Evolutionary conservation across 1,140 invertebrate species (phyloP), one percentile per base, ranked within the genome.

Genomic region (Whitmania pigra): DNA sequence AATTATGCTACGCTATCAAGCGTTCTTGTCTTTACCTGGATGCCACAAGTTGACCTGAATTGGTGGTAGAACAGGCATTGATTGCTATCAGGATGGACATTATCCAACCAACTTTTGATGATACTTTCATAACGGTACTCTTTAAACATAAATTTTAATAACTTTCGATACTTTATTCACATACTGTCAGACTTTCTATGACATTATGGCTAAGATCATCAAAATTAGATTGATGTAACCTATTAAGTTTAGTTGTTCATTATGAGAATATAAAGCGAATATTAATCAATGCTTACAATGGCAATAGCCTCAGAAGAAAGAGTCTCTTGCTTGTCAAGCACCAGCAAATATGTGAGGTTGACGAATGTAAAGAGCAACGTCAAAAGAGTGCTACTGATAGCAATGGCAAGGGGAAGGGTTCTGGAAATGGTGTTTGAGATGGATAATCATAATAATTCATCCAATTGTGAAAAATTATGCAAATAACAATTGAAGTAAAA

Each of bases 321-420:
- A 17, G 98, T 89, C 80, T 94, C 89, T 0, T 84, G 80, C 0
- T 89, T 89, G 0, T 89, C 89, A 11, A 97, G 84, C 0, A 92
- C 94, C 0, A 93, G 93, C 81, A 94, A 94, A 83, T 97, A 97
- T 27, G 95, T 94, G 36, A 97, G 86, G 78, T 98, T 98, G 9
- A 94, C 91, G 74, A 96, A 84, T 0, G 95, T 89, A 79, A 98
- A 99, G 18, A 97, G 91, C 7, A 95, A 78, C 9, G 93, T 98
- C n/a, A 94, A 92, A 66, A 97, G 83, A 0, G 90, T 84, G 77
- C 91, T 92, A 0, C 93, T 96, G 74, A 96, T 93, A 22, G 87
- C 89, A 77, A 97, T 97, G 11, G 94, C 93, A 72, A 88, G 86
- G 17, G 94, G 94, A n/a, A 98, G 84, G 84, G 97, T 97, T 80